Evolutionary conservation across 1,140 invertebrate species (phyloP).

Genomic region (Ptiloglossa arizonensis): DNA sequence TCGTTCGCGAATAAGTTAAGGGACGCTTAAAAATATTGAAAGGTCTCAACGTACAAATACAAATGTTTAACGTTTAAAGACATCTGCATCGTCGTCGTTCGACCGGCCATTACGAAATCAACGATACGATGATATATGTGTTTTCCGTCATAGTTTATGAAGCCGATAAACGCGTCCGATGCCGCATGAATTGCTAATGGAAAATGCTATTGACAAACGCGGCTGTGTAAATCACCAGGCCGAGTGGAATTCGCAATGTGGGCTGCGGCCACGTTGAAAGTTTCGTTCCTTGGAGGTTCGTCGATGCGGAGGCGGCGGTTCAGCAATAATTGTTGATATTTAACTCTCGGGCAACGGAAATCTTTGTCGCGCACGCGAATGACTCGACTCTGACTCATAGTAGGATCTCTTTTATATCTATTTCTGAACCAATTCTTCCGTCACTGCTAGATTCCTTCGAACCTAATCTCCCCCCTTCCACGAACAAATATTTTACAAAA

Average conservation of each 20-base stretch:
- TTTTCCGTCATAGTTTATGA: constrained; percentile 66
- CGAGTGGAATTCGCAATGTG: constrained; percentile 44
- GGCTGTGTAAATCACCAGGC: constrained; percentile 57
- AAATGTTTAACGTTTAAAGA: constrained; percentile 20
- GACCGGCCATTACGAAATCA: constrained; percentile 59
- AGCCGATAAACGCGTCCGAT: constrained; percentile 61
- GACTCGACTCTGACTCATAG: constrained; percentile 3
- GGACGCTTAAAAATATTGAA: no score
- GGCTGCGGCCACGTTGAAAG: constrained; percentile 32
- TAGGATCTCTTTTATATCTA: neutral
- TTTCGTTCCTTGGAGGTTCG: constrained; percentile 38
- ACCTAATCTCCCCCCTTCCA: no score
- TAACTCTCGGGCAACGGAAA: constrained; percentile 13
- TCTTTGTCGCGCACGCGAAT: constrained; percentile 24
- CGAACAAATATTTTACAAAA: no score
- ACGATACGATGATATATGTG: constrained; percentile 63
- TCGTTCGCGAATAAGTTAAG: no score
- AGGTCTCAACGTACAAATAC: neutral
- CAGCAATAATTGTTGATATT: constrained; percentile 39
- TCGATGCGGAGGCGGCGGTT: constrained; percentile 20
- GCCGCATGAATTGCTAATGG: constrained; percentile 66
- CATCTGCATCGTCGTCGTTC: constrained; percentile 22
- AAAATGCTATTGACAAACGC: constrained; percentile 62
- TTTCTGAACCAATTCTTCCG: neutral
- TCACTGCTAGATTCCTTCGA: no score